Conservation (phyloP, 2,113 vertebrate genomes). For the Oenanthe melanoleuca region DNA sequence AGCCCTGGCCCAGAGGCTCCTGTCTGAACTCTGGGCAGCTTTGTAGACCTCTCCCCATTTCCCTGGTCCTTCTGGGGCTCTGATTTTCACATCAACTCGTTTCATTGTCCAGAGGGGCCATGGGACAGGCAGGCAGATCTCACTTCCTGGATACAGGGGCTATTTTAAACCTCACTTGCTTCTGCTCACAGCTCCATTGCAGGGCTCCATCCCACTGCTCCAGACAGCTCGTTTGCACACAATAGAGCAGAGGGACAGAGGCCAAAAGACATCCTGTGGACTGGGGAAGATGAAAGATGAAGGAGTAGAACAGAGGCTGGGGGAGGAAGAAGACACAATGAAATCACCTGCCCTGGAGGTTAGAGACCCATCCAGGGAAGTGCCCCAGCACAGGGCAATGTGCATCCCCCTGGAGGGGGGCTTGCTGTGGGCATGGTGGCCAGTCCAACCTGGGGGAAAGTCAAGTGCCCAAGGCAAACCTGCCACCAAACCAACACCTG, state of each 20-base stretch:
- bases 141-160: conserved; percentile 24
- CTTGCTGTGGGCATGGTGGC: background rate
- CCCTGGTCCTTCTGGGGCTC: background rate
- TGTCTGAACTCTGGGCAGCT: background rate
- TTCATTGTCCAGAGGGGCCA: background rate
- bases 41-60: background rate
- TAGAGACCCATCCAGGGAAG: background rate
- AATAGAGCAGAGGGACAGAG: background rate
- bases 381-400: no score
- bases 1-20: background rate
- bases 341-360: background rate
- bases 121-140: background rate
- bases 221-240: background rate
- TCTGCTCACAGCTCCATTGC: background rate
- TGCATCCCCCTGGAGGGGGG: background rate
- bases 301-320: background rate
- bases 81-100: background rate
- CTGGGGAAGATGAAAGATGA: background rate
- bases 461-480: rapidly evolving
- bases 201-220: background rate
- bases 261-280: background rate
- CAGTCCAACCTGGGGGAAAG: background rate
- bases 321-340: background rate
- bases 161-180: conserved; percentile 37
- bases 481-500: background rate